Conservation (phyloP, 1,140 invertebrate genomes). For the Magallana angulata region DNA sequence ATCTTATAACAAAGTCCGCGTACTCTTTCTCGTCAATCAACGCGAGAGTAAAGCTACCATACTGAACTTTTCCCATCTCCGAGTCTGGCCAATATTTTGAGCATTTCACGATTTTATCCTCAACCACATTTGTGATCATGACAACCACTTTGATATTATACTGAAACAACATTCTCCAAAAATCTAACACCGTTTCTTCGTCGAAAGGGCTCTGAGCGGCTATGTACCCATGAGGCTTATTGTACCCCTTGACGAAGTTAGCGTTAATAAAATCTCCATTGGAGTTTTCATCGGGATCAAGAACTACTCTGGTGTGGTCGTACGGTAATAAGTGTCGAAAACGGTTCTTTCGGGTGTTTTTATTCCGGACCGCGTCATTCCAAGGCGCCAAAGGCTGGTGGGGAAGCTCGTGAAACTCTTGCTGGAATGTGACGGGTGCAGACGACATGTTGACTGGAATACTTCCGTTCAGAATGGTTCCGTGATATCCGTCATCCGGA, state of each 20-base stretch:
- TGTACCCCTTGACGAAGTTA: conserved; percentile 80
- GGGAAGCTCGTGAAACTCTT: conserved; percentile 75
- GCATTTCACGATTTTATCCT: conserved; percentile 78
- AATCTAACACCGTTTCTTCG: conserved; percentile 74
- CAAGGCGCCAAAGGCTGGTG: conserved; percentile 63
- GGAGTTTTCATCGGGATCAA: conserved; percentile 62
- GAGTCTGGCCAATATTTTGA: conserved; percentile 78
- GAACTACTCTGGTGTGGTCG: conserved; percentile 74
- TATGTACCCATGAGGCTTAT: conserved; percentile 72
- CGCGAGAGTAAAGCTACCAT: conserved; percentile 70
- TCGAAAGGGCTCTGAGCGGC: conserved; percentile 78
- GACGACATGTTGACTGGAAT: conserved; percentile 39
- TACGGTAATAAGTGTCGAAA: conserved; percentile 77
- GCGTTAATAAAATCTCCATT: conserved; percentile 97
- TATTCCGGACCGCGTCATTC: conserved; percentile 60
- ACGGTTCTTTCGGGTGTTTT: conserved; percentile 71
- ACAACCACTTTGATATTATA: conserved; percentile 71
- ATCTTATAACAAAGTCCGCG: conserved; percentile 72
- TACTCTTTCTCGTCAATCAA: conserved; percentile 65
- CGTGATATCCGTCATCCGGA: conserved; percentile 52
- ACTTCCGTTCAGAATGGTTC: conserved; percentile 55
- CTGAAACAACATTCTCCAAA: conserved; percentile 77
- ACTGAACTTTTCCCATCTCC: conserved; percentile 59
- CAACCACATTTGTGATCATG: conserved; percentile 74
- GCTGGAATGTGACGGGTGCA: conserved; percentile 68